A percentile compares a stretch with the other conserved stretches of the same genome.
These are phyloP conservation scores for Xylocampa areola DNA, from an alignment of 2,888 invertebrate genomes.

Conservation along the genomic window DNA sequence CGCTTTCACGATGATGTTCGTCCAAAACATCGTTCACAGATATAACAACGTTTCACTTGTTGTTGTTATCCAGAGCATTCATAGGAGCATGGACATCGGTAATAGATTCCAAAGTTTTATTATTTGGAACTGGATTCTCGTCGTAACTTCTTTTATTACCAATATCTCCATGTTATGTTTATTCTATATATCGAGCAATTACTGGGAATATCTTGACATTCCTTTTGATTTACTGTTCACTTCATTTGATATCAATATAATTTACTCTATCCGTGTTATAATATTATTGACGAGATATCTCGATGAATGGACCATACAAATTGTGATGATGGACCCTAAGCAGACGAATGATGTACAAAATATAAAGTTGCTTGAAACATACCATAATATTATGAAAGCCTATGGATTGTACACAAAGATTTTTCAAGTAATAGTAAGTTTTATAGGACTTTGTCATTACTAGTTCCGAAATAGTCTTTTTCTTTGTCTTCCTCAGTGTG, in stretches of 20 bases:
- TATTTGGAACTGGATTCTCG: constrained; percentile 11
- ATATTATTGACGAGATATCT: constrained; percentile 13
- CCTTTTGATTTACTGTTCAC: background rate
- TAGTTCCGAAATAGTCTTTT: no score
- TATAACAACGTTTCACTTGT: constrained; percentile 6
- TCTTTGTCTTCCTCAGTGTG: no score
- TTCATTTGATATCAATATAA: constrained; percentile 17
- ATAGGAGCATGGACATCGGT: background rate
- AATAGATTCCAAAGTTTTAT: constrained; percentile 2
- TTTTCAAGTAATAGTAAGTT: background rate
- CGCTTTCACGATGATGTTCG: constrained; percentile 8
- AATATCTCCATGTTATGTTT: background rate
- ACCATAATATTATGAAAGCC: constrained; percentile 17
- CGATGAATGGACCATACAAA: constrained; percentile 7
- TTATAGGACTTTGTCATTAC: background rate
- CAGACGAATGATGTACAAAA: background rate
- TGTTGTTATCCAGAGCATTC: constrained; percentile 13
- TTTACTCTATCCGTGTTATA: constrained; percentile 16
- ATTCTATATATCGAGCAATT: background rate
- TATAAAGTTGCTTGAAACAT: constrained; percentile 9
- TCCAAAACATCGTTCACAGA: background rate
- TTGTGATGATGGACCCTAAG: background rate
- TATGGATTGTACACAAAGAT: constrained; percentile 1
- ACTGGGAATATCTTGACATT: background rate
- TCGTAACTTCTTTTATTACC: background rate